A percentile compares a stretch with the other conserved stretches of the same genome.
phyloP scores from a whole-genome alignment of 1,140 invertebrate species.

The Tachypleus tridentatus region DNA sequence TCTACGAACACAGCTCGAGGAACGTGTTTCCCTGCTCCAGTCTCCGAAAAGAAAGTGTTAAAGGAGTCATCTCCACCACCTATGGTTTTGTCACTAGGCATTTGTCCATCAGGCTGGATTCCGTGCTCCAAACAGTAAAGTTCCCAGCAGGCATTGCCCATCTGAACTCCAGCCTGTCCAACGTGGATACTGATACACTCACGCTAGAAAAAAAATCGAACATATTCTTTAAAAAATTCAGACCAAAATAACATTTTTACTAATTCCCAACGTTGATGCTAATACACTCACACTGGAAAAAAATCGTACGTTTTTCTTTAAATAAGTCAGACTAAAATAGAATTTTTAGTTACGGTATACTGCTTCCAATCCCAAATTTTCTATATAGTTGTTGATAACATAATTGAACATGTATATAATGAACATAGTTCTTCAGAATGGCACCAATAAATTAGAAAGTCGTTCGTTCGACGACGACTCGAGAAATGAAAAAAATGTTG shows the following conservation, averaged over 20 bases:
- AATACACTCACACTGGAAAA: constrained; percentile 46
- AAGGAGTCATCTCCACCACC: constrained; percentile 37
- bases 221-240: too few relatives aligned
- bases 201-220: constrained; percentile 32
- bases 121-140: constrained; percentile 42
- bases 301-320: too few relatives aligned
- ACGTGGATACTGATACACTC: constrained; percentile 55
- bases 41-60: constrained; percentile 41
- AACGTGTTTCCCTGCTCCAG: constrained; percentile 34
- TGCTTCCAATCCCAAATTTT: too few relatives aligned
- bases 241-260: too few relatives aligned
- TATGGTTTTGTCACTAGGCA: constrained; percentile 27
- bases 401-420: too few relatives aligned
- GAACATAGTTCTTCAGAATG: too few relatives aligned
- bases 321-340: too few relatives aligned
- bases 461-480: too few relatives aligned
- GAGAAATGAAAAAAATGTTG: too few relatives aligned
- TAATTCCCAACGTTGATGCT: constrained; percentile 54
- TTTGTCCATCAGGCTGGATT: constrained; percentile 29
- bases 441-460: too few relatives aligned
- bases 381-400: too few relatives aligned
- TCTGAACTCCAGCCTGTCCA: constrained; percentile 63
- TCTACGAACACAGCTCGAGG: constrained; percentile 37
- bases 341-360: too few relatives aligned
- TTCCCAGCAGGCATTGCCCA: constrained; percentile 73